Conservation (phyloP, 2,797 vertebrate genomes). For the Coccyzus lansbergi region DNA sequence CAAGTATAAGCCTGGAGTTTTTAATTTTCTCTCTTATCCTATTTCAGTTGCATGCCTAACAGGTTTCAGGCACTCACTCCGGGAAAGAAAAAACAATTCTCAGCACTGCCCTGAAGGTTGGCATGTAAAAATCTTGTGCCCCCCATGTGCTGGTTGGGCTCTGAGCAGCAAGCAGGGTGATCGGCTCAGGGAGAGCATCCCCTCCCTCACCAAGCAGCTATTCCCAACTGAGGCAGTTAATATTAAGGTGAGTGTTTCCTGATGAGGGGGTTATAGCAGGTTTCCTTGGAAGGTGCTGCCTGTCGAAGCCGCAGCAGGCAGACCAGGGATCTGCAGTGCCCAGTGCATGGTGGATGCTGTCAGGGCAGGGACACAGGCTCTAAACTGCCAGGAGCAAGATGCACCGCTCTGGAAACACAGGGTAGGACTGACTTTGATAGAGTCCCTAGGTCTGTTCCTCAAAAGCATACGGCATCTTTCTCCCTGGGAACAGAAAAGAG, state of each 20-base stretch:
- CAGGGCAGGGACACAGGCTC: background rate
- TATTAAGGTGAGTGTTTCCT: background rate
- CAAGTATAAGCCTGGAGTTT: background rate
- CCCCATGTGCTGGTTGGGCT: rapidly evolving
- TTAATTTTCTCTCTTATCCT: background rate
- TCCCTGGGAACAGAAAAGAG: background rate
- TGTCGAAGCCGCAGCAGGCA: rapidly evolving
- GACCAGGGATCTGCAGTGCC: background rate
- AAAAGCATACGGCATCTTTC: background rate
- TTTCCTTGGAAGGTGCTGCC: background rate
- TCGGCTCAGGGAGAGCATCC: background rate
- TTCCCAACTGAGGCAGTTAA: background rate
- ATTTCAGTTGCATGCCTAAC: background rate
- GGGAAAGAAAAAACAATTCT: background rate
- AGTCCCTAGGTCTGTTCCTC: background rate
- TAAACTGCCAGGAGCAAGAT: background rate
- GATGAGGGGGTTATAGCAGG: background rate
- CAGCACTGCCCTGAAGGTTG: background rate
- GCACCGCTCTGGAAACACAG: background rate
- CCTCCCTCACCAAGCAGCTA: background rate
- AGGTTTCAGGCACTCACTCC: background rate
- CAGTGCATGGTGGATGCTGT: background rate
- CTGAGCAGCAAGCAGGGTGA: background rate
- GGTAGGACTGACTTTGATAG: background rate
- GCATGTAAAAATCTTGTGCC: background rate